Conservation (phyloP, 1,140 invertebrate genomes). For the Luehdorfia chinensis region DNA sequence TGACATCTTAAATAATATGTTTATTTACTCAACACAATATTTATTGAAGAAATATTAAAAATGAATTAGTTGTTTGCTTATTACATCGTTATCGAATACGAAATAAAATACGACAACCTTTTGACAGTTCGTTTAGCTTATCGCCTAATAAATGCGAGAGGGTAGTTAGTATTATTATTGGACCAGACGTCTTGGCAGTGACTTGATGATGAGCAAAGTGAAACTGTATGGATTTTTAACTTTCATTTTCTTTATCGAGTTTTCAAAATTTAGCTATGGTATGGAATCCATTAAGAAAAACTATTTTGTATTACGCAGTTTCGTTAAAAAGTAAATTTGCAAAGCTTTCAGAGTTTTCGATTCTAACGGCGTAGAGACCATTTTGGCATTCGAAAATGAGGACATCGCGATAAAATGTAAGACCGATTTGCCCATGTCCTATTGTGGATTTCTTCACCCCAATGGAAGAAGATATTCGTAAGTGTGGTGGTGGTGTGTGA, state of each 20-base stretch:
- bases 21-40: too few species aligned
- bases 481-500: conserved; percentile 28
- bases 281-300: too few species aligned
- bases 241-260: conserved; percentile 16
- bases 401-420: conserved; percentile 51
- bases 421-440: conserved; percentile 51
- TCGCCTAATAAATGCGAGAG: conserved; percentile 16
- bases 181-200: neutral
- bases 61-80: too few species aligned
- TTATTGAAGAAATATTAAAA: too few species aligned
- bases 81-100: too few species aligned
- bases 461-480: conserved; percentile 60
- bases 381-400: conserved; percentile 56
- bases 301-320: too few species aligned
- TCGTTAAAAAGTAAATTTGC: conserved; percentile 19
- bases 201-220: conserved; percentile 16
- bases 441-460: conserved; percentile 62
- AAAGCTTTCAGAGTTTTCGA: conserved; percentile 54
- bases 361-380: conserved; percentile 43
- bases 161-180: conserved; percentile 21
- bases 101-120: conserved; percentile 29
- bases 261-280: conserved; percentile 21
- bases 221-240: conserved; percentile 2
- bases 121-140: conserved; percentile 20
- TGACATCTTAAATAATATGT: too few species aligned